These are phyloP conservation scores for Brienomyrus longianalis DNA, from an alignment of 2,113 vertebrate genomes.

Conservation along the genomic window DNA sequence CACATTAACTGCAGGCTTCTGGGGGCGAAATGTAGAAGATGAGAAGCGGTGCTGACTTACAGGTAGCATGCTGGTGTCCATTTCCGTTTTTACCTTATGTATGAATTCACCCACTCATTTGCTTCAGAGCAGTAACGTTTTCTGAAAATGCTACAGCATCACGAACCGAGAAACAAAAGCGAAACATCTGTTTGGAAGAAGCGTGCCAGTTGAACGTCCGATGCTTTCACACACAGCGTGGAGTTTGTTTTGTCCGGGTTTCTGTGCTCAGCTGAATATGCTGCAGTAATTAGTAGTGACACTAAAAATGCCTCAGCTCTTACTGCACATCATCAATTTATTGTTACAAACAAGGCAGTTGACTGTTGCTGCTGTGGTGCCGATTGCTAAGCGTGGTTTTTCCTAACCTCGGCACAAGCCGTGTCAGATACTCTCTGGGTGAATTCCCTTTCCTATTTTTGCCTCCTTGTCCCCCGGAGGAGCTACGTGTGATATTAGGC, in stretches of 20 bases:
- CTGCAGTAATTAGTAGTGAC: not conserved
- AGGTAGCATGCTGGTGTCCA: not conserved
- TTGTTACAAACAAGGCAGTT: not conserved
- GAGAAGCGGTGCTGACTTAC: not conserved
- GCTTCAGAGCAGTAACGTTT: not conserved
- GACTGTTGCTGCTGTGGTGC: not conserved
- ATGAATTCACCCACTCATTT: not conserved
- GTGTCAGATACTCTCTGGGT: slow-evolving; percentile 9
- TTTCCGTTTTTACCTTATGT: not conserved
- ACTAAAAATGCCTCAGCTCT: not conserved
- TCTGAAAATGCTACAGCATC: not conserved
- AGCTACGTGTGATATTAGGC: slow-evolving; percentile 18
- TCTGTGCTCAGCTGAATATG: not conserved
- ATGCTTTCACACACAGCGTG: not conserved
- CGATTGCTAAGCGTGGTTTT: not conserved
- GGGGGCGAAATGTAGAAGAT: not conserved
- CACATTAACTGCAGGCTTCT: not conserved
- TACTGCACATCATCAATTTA: not conserved
- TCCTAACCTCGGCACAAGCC: not conserved
- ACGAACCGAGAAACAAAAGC: not conserved
- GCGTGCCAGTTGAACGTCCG: not conserved
- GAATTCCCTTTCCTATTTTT: slow-evolving; percentile 14
- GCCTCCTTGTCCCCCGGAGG: not conserved
- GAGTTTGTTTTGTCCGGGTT: not conserved
- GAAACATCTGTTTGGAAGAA: not conserved